Base-by-base conservation (phyloP, 2,113 vertebrate genomes). In the Syrmaticus mikado region DNA sequence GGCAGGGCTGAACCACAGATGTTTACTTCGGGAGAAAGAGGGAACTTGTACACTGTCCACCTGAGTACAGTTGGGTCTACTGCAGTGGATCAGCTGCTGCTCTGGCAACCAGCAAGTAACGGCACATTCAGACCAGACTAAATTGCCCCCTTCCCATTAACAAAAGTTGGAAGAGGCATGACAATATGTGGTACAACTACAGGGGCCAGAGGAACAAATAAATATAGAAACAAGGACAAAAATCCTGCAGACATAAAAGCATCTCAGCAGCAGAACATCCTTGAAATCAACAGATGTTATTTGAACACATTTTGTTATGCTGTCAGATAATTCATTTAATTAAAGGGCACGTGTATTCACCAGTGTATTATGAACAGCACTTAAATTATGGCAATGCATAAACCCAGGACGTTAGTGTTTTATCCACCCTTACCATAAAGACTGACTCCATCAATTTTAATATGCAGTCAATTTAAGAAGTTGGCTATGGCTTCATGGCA, bases 401-500 rank as follows among this genome's bases (percentile, higher is more conserved):
- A 58, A 89, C 71, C 65, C 88, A 84, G 89, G 90, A 93, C 72
- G 92, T 97, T 94, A 92, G 95, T 68, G 96, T 96, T 96, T 96
- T 82, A 97, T 92, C 95, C 94, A 97, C 93, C 94, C 97, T 95
- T 95, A 96, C 95, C 92, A 97, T 96, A 93, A 97, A 94, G 95
- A 89, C 82, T 91, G 85, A 95, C 91, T 96, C 92, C 95, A 96
- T 96, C 95, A 95, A 91, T 97, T 98, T 97, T 97, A 97, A 97
- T 97, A 95, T 85, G 81, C 97, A 97, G 89, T 85, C 91, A 91
- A 95, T 97, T 97, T 95, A 97, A 94, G 87, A 86, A 95, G 71
- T 93, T 97, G 97, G 97, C 97, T 94, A 93, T 76, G 82, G 93
- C 58, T 95, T 91, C 62, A 86, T 98, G 97, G 97, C 97, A 97